Evolutionary conservation across 2,113 vertebrate genomes (phyloP), one percentile per base, ranked within the genome.

Genomic region (Mus spicilegus): DNA sequence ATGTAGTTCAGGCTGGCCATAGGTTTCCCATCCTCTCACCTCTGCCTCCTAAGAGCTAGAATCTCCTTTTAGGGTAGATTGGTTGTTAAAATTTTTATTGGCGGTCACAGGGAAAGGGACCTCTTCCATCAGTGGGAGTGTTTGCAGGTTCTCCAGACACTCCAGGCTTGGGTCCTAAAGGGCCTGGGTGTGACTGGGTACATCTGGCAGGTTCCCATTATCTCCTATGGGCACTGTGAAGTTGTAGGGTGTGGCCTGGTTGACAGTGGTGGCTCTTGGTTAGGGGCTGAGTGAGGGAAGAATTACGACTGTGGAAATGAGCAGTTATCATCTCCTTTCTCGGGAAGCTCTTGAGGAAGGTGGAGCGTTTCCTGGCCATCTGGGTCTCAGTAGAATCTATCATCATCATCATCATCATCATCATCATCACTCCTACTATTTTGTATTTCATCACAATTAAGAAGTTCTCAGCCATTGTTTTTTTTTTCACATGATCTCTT

Each of bases 191-290:
- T 99, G 99, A 14, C 98, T 95, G 2, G 99, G 99, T 76, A 99
- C 75, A 0, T 99, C 99, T 0, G 99, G 98, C 99, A 99, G 98
- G 91, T 98, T 99, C 81, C 99, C 99, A 72, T 99, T 98, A 87
- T 99, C 99, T 95, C 99, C 98, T 54, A 99, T 94, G 4, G 99
- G 99, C 91, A 99, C 99, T 99, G 95, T 1, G 30, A n/a, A 42
- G 51, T 11, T 63, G 17, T 49, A 87, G 84, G 61, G 17, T 33
- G 16, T 85, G 82, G 42, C 8, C 63, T 12, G 26, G 42, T 86
- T 65, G 58, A 46, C 42, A 4, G 4, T 24, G 28, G 42, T 49
- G 9, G 26, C 10, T 49, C 63, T 36, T 22, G 28, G 84, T 51
- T 69, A 51, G 84, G 8, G 42, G 63, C 28, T 65, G 1, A 36